A percentile compares a stretch with the other conserved stretches of the same genome.
Evolutionary conservation across 1,140 invertebrate genomes (phyloP).

Genomic region (Brachionus plicatilis): DNA sequence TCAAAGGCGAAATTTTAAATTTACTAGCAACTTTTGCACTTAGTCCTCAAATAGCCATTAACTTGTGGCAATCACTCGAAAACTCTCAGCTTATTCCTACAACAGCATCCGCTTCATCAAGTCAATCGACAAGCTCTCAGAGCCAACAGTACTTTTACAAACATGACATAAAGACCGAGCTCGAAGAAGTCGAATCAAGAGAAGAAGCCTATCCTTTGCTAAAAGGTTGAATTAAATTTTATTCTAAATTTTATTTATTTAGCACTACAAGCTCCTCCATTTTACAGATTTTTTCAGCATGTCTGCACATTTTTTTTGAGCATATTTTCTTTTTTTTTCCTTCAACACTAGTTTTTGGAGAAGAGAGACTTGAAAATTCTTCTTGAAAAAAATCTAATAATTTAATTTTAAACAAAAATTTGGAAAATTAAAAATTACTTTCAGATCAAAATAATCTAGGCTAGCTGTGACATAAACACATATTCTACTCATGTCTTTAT

Average conservation of each 20-base stretch:
- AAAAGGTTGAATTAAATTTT: slow-evolving; percentile 60
- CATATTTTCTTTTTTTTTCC: too few species aligned
- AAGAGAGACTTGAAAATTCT: too few species aligned
- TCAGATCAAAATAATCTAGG: too few species aligned
- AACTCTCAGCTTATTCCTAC: slow-evolving; percentile 61
- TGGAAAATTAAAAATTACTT: too few species aligned
- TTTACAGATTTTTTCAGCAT: too few species aligned
- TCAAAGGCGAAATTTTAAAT: slow-evolving; percentile 75
- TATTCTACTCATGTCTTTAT: too few species aligned
- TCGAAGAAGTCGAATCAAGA: slow-evolving; percentile 75
- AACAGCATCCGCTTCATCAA: neutral
- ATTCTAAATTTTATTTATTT: neutral
- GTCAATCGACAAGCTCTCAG: slow-evolving; percentile 28
- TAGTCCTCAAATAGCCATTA: slow-evolving; percentile 67
- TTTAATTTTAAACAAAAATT: too few species aligned
- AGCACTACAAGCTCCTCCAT: too few species aligned
- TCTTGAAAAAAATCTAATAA: too few species aligned
- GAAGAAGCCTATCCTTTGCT: slow-evolving; percentile 60
- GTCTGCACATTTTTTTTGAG: too few species aligned
- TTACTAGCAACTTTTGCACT: slow-evolving; percentile 71
- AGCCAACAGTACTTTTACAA: slow-evolving; percentile 7
- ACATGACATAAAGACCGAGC: slow-evolving; percentile 56
- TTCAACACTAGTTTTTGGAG: too few species aligned
- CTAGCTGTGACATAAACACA: too few species aligned
- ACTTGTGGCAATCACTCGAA: slow-evolving; percentile 79